These are phyloP conservation scores for Elysia chlorotica DNA, from an alignment of 1,140 invertebrate species.

Conservation along the genomic window DNA sequence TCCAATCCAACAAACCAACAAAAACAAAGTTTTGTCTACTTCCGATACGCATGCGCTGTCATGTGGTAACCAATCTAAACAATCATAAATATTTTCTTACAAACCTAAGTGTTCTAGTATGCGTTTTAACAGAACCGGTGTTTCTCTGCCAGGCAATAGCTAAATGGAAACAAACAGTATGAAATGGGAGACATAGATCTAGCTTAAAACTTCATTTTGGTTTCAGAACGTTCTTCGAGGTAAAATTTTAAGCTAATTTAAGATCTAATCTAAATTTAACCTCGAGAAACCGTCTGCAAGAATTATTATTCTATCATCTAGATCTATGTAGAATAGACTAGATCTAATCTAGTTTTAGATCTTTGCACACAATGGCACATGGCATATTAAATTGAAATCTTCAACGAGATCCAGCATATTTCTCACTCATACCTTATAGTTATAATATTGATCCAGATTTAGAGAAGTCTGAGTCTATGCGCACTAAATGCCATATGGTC, in stretches of 20 bases:
- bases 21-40: too few species aligned
- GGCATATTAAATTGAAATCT: not conserved
- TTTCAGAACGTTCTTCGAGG: not conserved
- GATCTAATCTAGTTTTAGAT: not conserved
- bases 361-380: not conserved
- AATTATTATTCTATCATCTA: not conserved
- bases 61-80: constrained; percentile 24
- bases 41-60: constrained; percentile 2
- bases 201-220: not conserved
- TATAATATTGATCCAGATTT: not conserved
- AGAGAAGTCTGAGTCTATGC: too few species aligned
- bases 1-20: too few species aligned
- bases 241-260: too few species aligned
- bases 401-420: not conserved
- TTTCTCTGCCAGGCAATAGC: too few species aligned
- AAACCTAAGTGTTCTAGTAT: not conserved
- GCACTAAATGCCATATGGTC: not conserved
- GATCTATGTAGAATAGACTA: not conserved
- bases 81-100: constrained; percentile 11
- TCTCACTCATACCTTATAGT: not conserved
- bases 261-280: too few species aligned
- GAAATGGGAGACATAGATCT: not conserved
- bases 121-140: not conserved
- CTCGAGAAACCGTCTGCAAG: not conserved
- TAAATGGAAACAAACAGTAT: too few species aligned